Evolutionary conservation across 2,113 vertebrate genomes (phyloP), one percentile per base, ranked within the genome.

Genomic region (Microcebus griseorufus): DNA sequence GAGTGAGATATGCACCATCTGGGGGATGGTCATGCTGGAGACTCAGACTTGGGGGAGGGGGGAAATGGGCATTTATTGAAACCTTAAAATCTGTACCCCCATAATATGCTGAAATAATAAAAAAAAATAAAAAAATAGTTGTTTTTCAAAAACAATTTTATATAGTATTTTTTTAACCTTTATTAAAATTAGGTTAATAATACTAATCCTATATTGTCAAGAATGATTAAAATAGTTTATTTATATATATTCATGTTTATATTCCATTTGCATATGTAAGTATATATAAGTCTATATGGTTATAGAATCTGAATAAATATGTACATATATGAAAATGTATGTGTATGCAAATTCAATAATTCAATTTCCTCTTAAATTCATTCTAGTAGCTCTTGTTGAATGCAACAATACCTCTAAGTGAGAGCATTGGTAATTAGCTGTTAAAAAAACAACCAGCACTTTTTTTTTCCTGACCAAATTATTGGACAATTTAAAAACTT

Each of bases 341-440:
- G 13, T n/a, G 11, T 34, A 22, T 64, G n/a, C 70, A 88, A 70
- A 25, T 64, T 79, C 65, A 90, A 6, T 51, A n/a, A 97, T 75
- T 92, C 18, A 92, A 6, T 64, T 32, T 84, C 12, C 72, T 78
- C 51, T 89, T 0, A 0, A 76, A 64, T 9, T 62, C 20, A 55
- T 22, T 86, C 7, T 17, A n/a, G 25, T 67, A 78, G 96, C 82
- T 97, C 69, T 37, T 97, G 34, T 3, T 7, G 48, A 73, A 96
- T 97, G 17, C 17, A 93, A 95, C 58, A 83, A 67, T 48, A 34
- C 8, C 22, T 93, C 29, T 29, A 95, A 62, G 48, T 70, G 32
- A 94, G 42, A 83, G 81, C 42, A 92, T 10, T 95, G 62, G 64
- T 93, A 88, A 95, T 94, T 86, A 87, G 11, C 32, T 84, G 45